phyloP scores from a whole-genome alignment of 2,888 invertebrate genomes.

The Eupithecia tripunctaria region DNA sequence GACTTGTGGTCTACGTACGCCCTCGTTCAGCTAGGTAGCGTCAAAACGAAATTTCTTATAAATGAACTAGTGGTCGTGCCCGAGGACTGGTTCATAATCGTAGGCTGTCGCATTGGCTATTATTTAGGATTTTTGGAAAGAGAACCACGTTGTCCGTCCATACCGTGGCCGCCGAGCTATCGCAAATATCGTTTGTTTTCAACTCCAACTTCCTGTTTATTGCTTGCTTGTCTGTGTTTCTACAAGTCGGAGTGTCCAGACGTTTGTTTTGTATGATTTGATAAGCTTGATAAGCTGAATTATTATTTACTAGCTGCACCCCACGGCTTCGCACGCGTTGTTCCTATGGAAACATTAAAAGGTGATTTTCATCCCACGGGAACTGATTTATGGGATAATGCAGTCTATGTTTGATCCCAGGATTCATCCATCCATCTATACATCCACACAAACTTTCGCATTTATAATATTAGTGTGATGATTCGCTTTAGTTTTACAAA shows the following conservation, averaged over 20 bases:
- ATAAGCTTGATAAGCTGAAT: background rate
- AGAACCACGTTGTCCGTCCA: no score
- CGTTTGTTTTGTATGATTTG: background rate
- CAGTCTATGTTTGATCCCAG: no score
- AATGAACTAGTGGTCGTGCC: background rate
- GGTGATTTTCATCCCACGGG: no score
- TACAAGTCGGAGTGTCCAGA: background rate
- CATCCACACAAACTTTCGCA: no score
- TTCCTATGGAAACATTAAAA: no score
- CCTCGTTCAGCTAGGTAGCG: slow-evolving; percentile 13
- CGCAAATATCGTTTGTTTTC: background rate
- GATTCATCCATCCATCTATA: no score
- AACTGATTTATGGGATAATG: no score
- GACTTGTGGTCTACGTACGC: slow-evolving; percentile 18
- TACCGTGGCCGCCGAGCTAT: background rate
- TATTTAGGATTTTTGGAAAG: background rate
- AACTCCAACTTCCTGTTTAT: background rate
- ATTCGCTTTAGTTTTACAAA: background rate
- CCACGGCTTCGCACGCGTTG: no score
- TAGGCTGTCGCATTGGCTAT: background rate
- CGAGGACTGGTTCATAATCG: background rate
- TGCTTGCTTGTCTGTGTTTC: background rate
- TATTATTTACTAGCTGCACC: background rate
- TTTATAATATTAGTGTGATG: no score
- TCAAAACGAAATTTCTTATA: slow-evolving; percentile 17